Evolutionary conservation across 2,113 vertebrate species (phyloP).

Genomic region (Podarcis cretensis): DNA sequence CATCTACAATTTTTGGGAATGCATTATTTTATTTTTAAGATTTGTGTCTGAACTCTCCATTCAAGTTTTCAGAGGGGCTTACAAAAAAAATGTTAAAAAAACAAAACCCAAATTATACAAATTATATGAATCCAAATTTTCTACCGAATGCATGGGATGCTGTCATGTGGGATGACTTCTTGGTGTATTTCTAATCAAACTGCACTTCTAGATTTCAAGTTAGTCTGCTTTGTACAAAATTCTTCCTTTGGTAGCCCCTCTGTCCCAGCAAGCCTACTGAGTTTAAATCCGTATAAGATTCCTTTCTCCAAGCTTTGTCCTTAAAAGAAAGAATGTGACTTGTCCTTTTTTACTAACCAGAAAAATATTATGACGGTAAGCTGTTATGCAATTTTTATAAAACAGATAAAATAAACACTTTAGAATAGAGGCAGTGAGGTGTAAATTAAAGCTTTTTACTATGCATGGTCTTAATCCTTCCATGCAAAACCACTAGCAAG

Average conservation of each 20-base stretch:
- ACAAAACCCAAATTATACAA: not conserved
- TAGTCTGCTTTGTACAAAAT: conserved; percentile 17
- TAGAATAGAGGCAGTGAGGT: conserved; percentile 35
- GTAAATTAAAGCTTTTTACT: conserved; percentile 53
- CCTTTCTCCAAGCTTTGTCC: conserved; percentile 8
- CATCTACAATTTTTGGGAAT: not conserved
- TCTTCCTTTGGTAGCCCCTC: conserved; percentile 7
- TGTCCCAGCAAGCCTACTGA: not conserved
- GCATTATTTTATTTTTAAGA: not conserved
- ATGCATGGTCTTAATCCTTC: conserved; percentile 63
- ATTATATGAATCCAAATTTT: not conserved
- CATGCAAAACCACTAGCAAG: conserved; percentile 54
- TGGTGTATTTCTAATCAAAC: not conserved
- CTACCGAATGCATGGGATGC: not conserved
- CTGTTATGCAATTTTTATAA: conserved; percentile 19
- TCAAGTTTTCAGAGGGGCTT: not conserved
- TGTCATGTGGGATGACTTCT: not conserved
- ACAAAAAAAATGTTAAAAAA: not conserved
- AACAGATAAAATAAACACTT: conserved; percentile 23
- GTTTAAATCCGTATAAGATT: conserved; percentile 44
- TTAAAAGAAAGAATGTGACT: not conserved
- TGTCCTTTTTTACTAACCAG: conserved; percentile 38
- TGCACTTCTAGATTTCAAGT: not conserved
- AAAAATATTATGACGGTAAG: conserved; percentile 52
- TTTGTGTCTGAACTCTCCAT: not conserved